phyloP scores from a whole-genome alignment of 2,888 invertebrate species.

The Drosophila merina region DNA sequence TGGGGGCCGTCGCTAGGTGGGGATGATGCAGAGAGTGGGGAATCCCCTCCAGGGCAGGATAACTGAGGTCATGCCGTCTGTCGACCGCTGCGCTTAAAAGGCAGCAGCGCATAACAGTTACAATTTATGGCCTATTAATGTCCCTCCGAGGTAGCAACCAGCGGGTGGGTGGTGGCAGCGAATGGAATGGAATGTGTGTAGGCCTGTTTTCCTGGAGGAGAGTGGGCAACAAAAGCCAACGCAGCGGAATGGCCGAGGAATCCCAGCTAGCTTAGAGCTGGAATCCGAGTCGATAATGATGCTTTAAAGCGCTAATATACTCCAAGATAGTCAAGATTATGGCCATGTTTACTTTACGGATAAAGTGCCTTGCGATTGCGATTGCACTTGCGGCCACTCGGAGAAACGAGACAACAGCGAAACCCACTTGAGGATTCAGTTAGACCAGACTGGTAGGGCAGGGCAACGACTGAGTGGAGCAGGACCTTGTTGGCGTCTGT shows the following conservation, averaged over 20 bases:
- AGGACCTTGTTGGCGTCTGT: constrained; percentile 40
- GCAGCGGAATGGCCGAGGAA: constrained; percentile 53
- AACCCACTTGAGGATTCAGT: neutral
- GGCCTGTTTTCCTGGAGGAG: constrained; percentile 6
- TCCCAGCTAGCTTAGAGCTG: constrained; percentile 12
- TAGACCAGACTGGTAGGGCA: neutral
- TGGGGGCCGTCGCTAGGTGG: constrained; percentile 33
- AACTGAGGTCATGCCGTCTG: constrained; percentile 63
- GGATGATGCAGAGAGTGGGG: neutral
- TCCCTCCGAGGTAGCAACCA: constrained; percentile 57
- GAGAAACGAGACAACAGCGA: constrained; percentile 40
- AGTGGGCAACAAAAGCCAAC: constrained; percentile 7
- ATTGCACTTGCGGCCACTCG: constrained; percentile 58
- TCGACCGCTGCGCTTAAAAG: constrained; percentile 75
- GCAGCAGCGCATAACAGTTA: constrained; percentile 78
- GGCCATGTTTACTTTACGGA: constrained; percentile 59
- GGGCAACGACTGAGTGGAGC: neutral
- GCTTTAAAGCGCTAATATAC: constrained; percentile 55
- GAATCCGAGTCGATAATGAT: constrained; percentile 42
- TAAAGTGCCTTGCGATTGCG: constrained; percentile 67
- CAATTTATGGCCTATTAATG: constrained; percentile 80
- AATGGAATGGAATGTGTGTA: constrained; percentile 21
- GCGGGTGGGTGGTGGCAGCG: constrained; percentile 28
- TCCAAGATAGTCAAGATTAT: constrained; percentile 56
- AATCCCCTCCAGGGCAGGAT: constrained; percentile 10